A percentile compares a stretch with the other conserved stretches of the same genome.
Conservation (phyloP, 2,113 vertebrate genomes). For the Rousettus leschenaultii region DNA sequence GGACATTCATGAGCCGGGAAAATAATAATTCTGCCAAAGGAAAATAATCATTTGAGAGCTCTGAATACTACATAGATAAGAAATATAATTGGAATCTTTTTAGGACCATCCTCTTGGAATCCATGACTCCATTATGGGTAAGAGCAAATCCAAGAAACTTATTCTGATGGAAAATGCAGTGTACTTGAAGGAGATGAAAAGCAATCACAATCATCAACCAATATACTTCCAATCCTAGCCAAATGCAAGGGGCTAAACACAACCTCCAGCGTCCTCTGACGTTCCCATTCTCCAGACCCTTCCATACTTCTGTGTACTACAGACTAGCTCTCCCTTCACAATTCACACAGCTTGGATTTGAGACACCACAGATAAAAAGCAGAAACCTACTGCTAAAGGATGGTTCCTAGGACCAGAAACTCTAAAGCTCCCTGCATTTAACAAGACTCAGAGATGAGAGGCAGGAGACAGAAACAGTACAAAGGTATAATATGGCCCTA, state of each 20-base stretch:
- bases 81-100: constrained; percentile 5
- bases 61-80: background rate
- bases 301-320: background rate
- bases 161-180: background rate
- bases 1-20: background rate
- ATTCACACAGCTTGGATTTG: background rate
- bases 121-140: background rate
- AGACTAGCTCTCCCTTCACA: background rate
- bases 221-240: background rate
- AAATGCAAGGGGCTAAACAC: background rate
- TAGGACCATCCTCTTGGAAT: background rate
- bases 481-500: background rate
- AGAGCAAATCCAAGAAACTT: background rate
- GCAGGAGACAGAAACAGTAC: background rate
- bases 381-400: background rate
- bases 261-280: accelerated
- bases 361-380: background rate
- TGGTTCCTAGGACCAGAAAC: background rate
- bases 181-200: background rate
- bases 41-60: background rate
- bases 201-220: background rate
- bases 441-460: background rate
- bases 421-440: background rate
- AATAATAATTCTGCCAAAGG: constrained; percentile 2
- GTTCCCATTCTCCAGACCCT: background rate